These are phyloP conservation scores for Phrixothrix hirtus DNA, from an alignment of 2,888 invertebrate genomes.

Conservation along the genomic window DNA sequence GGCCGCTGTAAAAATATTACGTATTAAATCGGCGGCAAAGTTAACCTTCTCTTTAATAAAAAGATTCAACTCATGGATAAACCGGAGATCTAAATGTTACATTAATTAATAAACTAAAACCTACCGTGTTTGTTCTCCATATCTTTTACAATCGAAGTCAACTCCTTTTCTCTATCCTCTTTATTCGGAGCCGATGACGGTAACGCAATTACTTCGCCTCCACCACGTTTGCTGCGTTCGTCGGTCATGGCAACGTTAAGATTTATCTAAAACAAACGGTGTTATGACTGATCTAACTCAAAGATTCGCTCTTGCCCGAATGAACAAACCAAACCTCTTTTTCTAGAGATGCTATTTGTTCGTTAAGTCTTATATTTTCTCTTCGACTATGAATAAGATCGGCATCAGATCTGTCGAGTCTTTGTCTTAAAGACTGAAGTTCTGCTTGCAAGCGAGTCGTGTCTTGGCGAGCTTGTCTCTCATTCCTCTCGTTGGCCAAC, in stretches of 20 bases:
- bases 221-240: conserved; percentile 45
- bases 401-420: conserved; percentile 78
- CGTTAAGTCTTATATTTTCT: conserved; percentile 76
- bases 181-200: conserved; percentile 44
- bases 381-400: conserved; percentile 79
- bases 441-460: conserved; percentile 75
- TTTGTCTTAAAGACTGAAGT: conserved; percentile 72
- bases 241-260: conserved; percentile 50
- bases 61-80: conserved; percentile 54
- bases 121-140: conserved; percentile 86
- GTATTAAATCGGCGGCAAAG: conserved; percentile 25
- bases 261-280: conserved; percentile 47
- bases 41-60: conserved; percentile 3
- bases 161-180: conserved; percentile 64
- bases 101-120: conserved; percentile 43
- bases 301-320: too few relatives aligned
- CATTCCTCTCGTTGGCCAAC: conserved; percentile 67
- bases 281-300: too few relatives aligned
- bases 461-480: conserved; percentile 77
- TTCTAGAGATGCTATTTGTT: conserved; percentile 77
- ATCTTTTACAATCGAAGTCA: conserved; percentile 73
- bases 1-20: conserved; percentile 69
- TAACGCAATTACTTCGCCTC: conserved; percentile 44
- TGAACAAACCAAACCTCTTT: conserved; percentile 73
- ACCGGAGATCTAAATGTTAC: conserved; percentile 14